phyloP scores from a whole-genome alignment of 2,113 vertebrate genomes.

The Crotalus horridus region DNA sequence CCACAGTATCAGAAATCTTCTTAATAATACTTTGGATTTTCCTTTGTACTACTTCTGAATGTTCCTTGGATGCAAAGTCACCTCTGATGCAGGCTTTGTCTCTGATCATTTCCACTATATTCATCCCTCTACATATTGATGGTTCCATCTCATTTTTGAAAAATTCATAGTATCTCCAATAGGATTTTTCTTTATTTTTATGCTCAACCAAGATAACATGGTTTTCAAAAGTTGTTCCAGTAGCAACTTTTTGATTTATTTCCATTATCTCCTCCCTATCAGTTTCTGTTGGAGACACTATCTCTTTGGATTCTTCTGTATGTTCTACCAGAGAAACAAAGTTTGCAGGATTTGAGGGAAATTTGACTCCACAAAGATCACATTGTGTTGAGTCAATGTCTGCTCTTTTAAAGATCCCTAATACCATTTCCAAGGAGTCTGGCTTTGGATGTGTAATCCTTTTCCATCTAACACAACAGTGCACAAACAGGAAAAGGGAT shows the following conservation, averaged over 20 bases:
- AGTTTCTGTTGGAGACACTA: neutral
- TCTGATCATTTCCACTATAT: conserved; percentile 56
- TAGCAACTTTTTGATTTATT: conserved; percentile 5
- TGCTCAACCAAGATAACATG: conserved; percentile 64
- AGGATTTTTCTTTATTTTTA: conserved; percentile 59
- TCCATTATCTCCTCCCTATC: conserved; percentile 43
- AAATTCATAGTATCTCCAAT: conserved; percentile 62
- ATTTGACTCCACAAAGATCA: conserved; percentile 76
- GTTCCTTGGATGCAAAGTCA: conserved; percentile 63
- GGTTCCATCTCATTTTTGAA: conserved; percentile 64
- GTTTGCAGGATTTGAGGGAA: conserved; percentile 53
- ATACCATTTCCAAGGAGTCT: conserved; percentile 36
- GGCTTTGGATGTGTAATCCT: conserved; percentile 45
- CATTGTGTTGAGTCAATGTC: conserved; percentile 76
- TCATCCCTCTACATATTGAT: conserved; percentile 52
- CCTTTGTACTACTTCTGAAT: conserved; percentile 59
- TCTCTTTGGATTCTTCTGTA: conserved; percentile 44
- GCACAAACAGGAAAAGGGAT: conserved; percentile 52
- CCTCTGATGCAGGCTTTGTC: conserved; percentile 39
- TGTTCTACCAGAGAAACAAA: conserved; percentile 49
- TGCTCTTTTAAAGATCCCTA: conserved; percentile 70
- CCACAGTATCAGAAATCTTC: conserved; percentile 60
- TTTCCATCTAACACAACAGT: conserved; percentile 64
- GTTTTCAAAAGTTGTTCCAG: conserved; percentile 51
- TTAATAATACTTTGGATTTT: conserved; percentile 72